Evolutionary conservation across 2,113 vertebrate genomes (phyloP), one percentile per base, ranked within the genome.

Genomic region (Malurus elegans): DNA sequence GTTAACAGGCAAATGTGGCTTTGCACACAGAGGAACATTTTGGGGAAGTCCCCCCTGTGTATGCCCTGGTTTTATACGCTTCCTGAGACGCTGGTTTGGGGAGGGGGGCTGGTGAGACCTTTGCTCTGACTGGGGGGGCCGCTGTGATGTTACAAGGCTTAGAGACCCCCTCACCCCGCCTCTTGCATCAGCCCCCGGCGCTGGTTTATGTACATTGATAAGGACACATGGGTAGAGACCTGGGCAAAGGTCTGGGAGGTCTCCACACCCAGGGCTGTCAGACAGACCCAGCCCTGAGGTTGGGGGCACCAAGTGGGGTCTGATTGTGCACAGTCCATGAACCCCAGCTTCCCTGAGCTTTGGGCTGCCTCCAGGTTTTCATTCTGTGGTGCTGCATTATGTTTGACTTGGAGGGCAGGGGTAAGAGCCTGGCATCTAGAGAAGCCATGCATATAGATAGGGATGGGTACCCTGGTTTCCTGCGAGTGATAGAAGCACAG

Each of bases 161-260:
- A 47, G 50, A 86, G 90, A 94, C 93, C 90, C 92, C 57, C 73
- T 87, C 76, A 83, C 60, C 67, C 56, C 53, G 53, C 40, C 69
- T 81, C 84, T 85, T 96, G 93, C 96, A 94, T 95, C 93, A 96
- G 80, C 18, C 48, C 47, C 17, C 4, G 2, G 84, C 7, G 2
- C 60, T 2, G 4, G 76, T 89, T 72, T 94, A 70, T 92, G 95
- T 95, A 91, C 90, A 84, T 96, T 80, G 92, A 92, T 96, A 96
- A 96, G 81, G 61, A 81, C 36, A 31, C 61, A 44, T 56, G 44
- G 69, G 62, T 72, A 91, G 76, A 91, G 76, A 79, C 45, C 45
- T 72, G 93, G 67, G 78, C 93, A 94, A 96, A 96, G 93, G 90
- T 96, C 96, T 13, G 1, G 54, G 56, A 94, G 47, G 32, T 91